These are phyloP conservation scores for Hyposmocoma kahamanoa DNA, from an alignment of 1,140 invertebrate species.

Conservation along the genomic window DNA sequence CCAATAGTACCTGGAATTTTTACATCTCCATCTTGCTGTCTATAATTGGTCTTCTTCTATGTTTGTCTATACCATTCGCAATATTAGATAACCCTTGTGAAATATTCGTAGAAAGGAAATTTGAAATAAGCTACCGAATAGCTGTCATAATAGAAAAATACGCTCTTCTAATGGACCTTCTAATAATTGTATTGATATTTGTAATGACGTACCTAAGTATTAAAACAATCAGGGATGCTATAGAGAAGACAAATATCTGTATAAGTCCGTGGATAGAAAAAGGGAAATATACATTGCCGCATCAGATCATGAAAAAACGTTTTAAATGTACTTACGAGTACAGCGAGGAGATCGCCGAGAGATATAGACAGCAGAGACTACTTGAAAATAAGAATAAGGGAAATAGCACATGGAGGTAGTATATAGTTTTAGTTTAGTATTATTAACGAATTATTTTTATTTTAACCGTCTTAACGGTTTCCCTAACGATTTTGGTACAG, in stretches of 20 bases:
- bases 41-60: conserved; percentile 17
- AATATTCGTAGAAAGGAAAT: conserved; percentile 14
- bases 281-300: conserved; percentile 9
- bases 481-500: too few relatives aligned
- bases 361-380: too few relatives aligned
- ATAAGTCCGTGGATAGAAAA: conserved; percentile 16
- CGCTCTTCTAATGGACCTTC: conserved; percentile 19
- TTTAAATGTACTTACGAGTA: too few relatives aligned
- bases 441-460: too few relatives aligned
- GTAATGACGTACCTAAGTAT: conserved; percentile 16
- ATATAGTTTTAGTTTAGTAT: too few relatives aligned
- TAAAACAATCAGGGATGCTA: conserved; percentile 17
- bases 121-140: conserved; percentile 12
- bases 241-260: conserved; percentile 21
- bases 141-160: conserved; percentile 17
- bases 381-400: too few relatives aligned
- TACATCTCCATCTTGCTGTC: conserved; percentile 27
- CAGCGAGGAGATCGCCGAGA: too few relatives aligned
- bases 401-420: too few relatives aligned
- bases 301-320: too few relatives aligned
- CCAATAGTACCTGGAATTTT: conserved; percentile 14
- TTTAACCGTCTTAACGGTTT: too few relatives aligned
- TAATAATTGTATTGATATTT: conserved; percentile 19
- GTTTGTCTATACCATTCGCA: conserved; percentile 24
- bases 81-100: conserved; percentile 21